phyloP scores from a whole-genome alignment of 1,140 invertebrate species.

The Araneus ventricosus region DNA sequence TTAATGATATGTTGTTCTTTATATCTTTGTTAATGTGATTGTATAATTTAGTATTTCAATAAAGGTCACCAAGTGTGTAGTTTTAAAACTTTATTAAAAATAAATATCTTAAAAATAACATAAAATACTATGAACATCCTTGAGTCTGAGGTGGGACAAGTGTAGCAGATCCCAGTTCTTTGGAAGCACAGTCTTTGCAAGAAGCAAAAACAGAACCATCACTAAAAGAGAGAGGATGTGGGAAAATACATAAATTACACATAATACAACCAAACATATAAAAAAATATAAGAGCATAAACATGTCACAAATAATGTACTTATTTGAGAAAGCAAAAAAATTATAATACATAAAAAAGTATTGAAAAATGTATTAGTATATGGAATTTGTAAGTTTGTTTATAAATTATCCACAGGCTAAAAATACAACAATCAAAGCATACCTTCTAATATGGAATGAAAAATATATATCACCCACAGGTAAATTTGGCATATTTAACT shows the following conservation, averaged over 20 bases:
- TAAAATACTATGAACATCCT: slow-evolving; percentile 60
- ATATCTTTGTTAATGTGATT: too few relatives aligned
- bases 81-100: slow-evolving; percentile 70
- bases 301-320: too few relatives aligned
- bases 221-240: slow-evolving; percentile 13
- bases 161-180: slow-evolving; percentile 62
- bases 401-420: too few relatives aligned
- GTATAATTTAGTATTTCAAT: not conserved
- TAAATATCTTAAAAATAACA: slow-evolving; percentile 66
- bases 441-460: slow-evolving; percentile 67
- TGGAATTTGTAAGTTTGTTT: too few relatives aligned
- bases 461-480: slow-evolving; percentile 56
- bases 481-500: slow-evolving; percentile 70
- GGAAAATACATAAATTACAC: not conserved
- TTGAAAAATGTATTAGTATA: too few relatives aligned
- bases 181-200: slow-evolving; percentile 70
- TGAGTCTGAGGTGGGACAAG: slow-evolving; percentile 39
- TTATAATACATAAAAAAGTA: too few relatives aligned
- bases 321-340: too few relatives aligned
- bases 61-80: not conserved
- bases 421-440: not conserved
- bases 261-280: too few relatives aligned
- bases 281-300: too few relatives aligned
- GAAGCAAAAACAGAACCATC: slow-evolving; percentile 62
- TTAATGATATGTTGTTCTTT: too few relatives aligned